These are phyloP conservation scores for Andrena bucephala DNA, from an alignment of 2,888 invertebrate genomes.

Conservation along the genomic window DNA sequence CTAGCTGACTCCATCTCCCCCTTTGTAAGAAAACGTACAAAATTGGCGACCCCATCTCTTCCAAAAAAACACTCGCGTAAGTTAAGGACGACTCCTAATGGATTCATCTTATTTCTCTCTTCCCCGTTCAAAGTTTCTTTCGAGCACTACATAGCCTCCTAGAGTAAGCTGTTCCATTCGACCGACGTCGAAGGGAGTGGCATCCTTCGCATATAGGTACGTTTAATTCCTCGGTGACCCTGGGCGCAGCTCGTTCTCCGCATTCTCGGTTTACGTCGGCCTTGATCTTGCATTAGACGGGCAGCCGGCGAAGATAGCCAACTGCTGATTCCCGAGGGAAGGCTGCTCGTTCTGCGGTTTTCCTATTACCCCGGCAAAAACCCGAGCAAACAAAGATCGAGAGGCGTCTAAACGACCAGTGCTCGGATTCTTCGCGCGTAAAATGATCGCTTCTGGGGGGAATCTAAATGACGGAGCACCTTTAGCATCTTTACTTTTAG, in stretches of 20 bases:
- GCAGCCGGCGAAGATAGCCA: conserved; percentile 22
- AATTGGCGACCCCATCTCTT: too few relatives aligned
- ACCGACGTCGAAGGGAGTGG: background rate
- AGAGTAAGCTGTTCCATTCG: background rate
- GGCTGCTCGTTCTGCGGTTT: conserved; percentile 49
- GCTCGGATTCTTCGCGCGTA: conserved; percentile 25
- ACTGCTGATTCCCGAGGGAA: conserved; percentile 36
- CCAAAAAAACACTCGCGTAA: too few relatives aligned
- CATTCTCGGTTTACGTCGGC: conserved; percentile 3
- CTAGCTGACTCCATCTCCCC: too few relatives aligned
- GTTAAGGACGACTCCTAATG: too few relatives aligned
- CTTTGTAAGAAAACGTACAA: too few relatives aligned
- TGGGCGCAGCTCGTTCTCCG: background rate
- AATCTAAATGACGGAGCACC: conserved; percentile 1
- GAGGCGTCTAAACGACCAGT: conserved; percentile 24
- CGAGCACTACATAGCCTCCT: background rate
- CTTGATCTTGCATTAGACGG: conserved; percentile 48
- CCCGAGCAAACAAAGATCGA: conserved; percentile 40
- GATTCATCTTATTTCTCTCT: background rate
- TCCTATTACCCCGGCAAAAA: conserved; percentile 46
- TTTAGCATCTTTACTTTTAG: background rate
- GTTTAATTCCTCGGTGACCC: background rate
- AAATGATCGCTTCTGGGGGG: conserved; percentile 11
- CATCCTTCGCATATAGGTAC: background rate
- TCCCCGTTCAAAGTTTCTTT: background rate